Evolutionary conservation across 2,797 vertebrate species (phyloP).

Genomic region (Typhlichthys eigenmanni): DNA sequence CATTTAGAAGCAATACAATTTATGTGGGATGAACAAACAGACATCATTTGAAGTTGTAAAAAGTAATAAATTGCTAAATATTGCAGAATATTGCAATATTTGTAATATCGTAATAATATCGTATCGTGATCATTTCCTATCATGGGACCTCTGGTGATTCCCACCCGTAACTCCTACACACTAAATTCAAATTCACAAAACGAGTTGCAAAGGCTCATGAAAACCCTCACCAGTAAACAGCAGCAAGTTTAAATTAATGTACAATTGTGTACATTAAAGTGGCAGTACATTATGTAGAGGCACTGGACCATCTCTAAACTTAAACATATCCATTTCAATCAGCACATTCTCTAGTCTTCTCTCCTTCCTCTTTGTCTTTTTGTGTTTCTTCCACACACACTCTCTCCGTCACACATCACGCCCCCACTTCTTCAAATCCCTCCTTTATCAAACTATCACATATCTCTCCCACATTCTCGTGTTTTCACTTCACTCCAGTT

Average conservation of each 20-base stretch:
- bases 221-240: conserved; percentile 29
- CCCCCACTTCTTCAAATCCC: conserved; percentile 8
- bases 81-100: too few relatives aligned
- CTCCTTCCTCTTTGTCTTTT: conserved; percentile 17
- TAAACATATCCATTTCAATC: conserved; percentile 49
- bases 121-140: too few relatives aligned
- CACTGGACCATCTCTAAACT: conserved; percentile 38
- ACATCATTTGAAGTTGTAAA: too few relatives aligned
- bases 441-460: neutral
- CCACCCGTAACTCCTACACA: conserved; percentile 1
- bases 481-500: too few relatives aligned
- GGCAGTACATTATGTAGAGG: conserved; percentile 37
- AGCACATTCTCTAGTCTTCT: conserved; percentile 34
- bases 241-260: conserved; percentile 10
- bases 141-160: too few relatives aligned
- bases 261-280: conserved; percentile 23
- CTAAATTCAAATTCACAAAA: conserved; percentile 38
- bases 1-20: too few relatives aligned
- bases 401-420: neutral
- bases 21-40: too few relatives aligned
- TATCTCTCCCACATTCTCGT: too few relatives aligned
- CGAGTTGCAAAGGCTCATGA: conserved; percentile 49
- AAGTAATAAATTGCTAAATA: too few relatives aligned
- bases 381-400: conserved; percentile 7
- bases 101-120: too few relatives aligned